Evolutionary conservation across 2,888 invertebrate genomes (phyloP).

Genomic region (Cosmorhoe ocellata): DNA sequence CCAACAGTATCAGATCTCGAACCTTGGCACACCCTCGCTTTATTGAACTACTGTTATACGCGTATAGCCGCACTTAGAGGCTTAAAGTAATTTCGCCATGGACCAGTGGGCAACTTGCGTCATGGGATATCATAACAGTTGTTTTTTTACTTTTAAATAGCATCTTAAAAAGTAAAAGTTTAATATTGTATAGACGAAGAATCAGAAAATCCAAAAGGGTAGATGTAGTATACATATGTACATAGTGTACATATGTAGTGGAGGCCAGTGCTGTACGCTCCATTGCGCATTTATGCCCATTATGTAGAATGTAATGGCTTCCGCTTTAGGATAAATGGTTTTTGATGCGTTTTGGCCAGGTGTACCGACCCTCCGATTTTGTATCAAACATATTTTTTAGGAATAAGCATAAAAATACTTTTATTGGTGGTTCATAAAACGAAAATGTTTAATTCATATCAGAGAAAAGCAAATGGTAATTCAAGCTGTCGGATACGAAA

Average conservation of each 20-base stretch:
- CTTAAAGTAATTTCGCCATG: no score
- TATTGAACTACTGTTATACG: no score
- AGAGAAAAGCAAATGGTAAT: neutral
- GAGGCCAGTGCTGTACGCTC: neutral
- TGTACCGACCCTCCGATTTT: slow-evolving; percentile 1
- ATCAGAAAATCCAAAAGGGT: no score
- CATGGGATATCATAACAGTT: no score
- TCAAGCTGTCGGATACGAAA: neutral
- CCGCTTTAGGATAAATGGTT: slow-evolving; percentile 15
- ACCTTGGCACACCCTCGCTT: neutral
- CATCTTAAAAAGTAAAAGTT: no score
- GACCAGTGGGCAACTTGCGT: no score
- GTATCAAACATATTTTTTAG: neutral
- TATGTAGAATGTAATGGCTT: slow-evolving; percentile 16
- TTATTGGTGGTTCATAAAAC: neutral
- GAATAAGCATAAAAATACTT: slow-evolving; percentile 2
- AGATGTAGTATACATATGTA: no score
- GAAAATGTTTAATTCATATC: neutral
- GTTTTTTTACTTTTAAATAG: no score
- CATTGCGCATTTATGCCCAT: slow-evolving; percentile 12
- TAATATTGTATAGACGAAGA: no score
- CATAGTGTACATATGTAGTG: no score
- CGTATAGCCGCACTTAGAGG: no score
- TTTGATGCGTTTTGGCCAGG: slow-evolving; percentile 14
- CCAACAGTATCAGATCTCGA: neutral